phyloP scores from a whole-genome alignment of 2,113 vertebrate genomes.

The Pterocles gutturalis region DNA sequence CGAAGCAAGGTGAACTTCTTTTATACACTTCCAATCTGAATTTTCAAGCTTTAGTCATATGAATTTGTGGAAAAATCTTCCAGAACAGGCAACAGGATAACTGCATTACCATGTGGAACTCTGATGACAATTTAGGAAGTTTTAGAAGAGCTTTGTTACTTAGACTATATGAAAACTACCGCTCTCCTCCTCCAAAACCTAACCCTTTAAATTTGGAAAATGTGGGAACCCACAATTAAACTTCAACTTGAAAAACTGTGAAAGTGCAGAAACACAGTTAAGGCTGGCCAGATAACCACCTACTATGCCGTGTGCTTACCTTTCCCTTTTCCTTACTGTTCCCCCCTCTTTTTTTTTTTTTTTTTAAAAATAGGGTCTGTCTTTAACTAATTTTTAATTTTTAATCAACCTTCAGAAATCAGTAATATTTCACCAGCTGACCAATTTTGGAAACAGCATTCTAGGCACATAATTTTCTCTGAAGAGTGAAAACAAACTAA shows the following conservation, averaged over 20 bases:
- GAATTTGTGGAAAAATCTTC: not conserved
- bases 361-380: not conserved
- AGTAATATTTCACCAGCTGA: not conserved
- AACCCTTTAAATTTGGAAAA: not conserved
- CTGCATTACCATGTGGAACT: not conserved
- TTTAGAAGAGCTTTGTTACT: not conserved
- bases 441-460: not conserved
- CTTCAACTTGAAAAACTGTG: not conserved
- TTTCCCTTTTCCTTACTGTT: not conserved
- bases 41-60: not conserved
- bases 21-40: not conserved
- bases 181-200: not conserved
- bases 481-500: not conserved
- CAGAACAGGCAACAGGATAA: not conserved
- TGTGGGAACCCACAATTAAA: not conserved
- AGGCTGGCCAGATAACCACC: not conserved
- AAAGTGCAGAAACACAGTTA: not conserved
- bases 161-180: not conserved
- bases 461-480: not conserved
- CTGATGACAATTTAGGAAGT: not conserved
- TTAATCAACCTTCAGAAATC: not conserved
- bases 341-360: not conserved
- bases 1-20: not conserved
- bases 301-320: rapidly evolving
- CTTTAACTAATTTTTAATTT: not conserved